Evolutionary conservation across 2,113 vertebrate species (phyloP), one percentile per base, ranked within the genome.

Genomic region (Hassar affinis): DNA sequence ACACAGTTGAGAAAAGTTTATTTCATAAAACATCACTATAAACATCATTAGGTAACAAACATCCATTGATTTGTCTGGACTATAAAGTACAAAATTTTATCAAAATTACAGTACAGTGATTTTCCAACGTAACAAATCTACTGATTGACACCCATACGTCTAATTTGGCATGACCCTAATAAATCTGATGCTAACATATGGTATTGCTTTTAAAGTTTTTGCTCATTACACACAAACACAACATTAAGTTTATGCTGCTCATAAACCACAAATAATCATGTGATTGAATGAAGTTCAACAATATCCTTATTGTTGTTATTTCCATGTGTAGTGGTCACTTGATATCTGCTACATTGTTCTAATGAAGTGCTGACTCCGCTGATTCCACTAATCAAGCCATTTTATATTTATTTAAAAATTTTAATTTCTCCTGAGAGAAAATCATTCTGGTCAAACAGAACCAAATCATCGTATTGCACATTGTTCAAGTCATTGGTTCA

Each of bases 51-150:
- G 78, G 66, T 75, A 38, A 83, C 69, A 61, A 87, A 85, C 85
- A 84, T 42, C 45, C 54, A 74, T 8, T 45, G 42, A 66, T 56
- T 87, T 76, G 49, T 30, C 57, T 72, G 38, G 56, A 79, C 62
- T 74, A 86, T 59, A 74, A 81, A 83, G 57, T 82, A 86, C 76
- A 83, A 88, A 88, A 84, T 68, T 84, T 71, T 52, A 86, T 85
- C 71, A 82, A 84, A 86, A 85, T 81, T 88, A 89, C 85, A 89
- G 88, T 89, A 89, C 85, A 81, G 71, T 33, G 85, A 89, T 87
- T 79, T 68, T 71, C 76, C 62, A 78, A 74, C 69, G 42, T 84
- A 30, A 61, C 84, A 86, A 12, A 30, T 57, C 56, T 51, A 83
- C 64, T 72, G 78, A 33, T 25, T 45, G 51, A 84, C 51, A 82